A percentile compares a stretch with the other conserved stretches of the same genome.
These are phyloP conservation scores for Arvicanthis niloticus DNA, from an alignment of 2,113 vertebrate species.

Conservation along the genomic window DNA sequence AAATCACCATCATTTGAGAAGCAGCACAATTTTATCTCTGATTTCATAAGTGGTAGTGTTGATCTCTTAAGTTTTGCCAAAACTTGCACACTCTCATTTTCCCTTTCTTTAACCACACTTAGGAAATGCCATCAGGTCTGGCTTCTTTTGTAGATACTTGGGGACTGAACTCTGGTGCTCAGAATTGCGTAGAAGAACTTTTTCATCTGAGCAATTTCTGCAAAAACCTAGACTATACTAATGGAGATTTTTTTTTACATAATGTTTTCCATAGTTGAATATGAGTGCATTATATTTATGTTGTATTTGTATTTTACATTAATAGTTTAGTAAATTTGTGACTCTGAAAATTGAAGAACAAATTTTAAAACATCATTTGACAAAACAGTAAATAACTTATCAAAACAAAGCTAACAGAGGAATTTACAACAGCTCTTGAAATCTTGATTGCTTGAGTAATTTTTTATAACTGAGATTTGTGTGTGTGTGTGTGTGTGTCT, in stretches of 20 bases:
- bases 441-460: neutral
- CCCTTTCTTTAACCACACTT: neutral
- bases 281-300: neutral
- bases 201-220: neutral
- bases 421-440: constrained; percentile 3
- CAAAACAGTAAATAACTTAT: neutral
- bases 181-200: neutral
- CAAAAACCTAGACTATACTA: neutral
- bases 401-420: neutral
- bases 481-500: neutral
- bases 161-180: neutral
- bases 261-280: neutral
- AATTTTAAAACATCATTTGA: neutral
- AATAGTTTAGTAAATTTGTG: constrained; percentile 13
- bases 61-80: neutral
- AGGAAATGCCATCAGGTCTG: neutral
- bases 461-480: neutral
- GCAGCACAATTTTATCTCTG: neutral
- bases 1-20: constrained; percentile 19
- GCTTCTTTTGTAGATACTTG: neutral
- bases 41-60: neutral
- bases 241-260: neutral
- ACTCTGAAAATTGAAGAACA: neutral
- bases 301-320: neutral
- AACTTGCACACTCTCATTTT: neutral